Evolutionary conservation across 35 echinoderm and acorn worm genomes (phyloP).

Genomic region (Stichopus chloronotus): DNA sequence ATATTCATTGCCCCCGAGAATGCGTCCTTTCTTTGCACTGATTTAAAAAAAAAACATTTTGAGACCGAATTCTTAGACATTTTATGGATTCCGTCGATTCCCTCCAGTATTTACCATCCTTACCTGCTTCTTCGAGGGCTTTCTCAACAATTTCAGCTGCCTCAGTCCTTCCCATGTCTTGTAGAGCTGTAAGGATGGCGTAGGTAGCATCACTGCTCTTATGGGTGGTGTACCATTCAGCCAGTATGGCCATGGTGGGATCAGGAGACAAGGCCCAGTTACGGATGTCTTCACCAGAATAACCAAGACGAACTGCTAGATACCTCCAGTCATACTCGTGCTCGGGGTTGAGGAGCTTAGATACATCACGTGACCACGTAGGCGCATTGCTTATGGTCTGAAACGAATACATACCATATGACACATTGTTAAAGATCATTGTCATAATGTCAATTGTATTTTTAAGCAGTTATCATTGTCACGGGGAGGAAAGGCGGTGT

Average conservation of each 20-base stretch:
- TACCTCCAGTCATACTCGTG: slow-evolving; percentile 92
- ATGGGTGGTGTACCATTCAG: slow-evolving; percentile 97
- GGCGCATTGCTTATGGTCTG: slow-evolving; percentile 95
- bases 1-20: too few relatives aligned
- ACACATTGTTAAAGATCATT: background rate
- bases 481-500: too few relatives aligned
- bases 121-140: slow-evolving; percentile 86
- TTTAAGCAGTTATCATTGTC: too few relatives aligned
- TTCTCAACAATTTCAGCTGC: slow-evolving; percentile 82
- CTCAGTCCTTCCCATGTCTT: slow-evolving; percentile 94
- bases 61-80: too few relatives aligned
- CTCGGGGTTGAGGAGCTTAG: slow-evolving; percentile 90
- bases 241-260: slow-evolving; percentile 91
- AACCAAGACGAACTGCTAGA: slow-evolving; percentile 85
- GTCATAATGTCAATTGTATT: slow-evolving; percentile 34
- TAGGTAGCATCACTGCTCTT: slow-evolving; percentile 98
- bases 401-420: slow-evolving; percentile 21
- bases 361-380: slow-evolving; percentile 92
- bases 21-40: too few relatives aligned
- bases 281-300: slow-evolving; percentile 87
- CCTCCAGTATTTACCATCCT: background rate
- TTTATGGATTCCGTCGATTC: background rate
- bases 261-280: slow-evolving; percentile 97
- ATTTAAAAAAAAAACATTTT: too few relatives aligned
- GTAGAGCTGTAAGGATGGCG: slow-evolving; percentile 84